Base-by-base conservation (phyloP, 2,113 vertebrate species). In the Marmota monax region DNA sequence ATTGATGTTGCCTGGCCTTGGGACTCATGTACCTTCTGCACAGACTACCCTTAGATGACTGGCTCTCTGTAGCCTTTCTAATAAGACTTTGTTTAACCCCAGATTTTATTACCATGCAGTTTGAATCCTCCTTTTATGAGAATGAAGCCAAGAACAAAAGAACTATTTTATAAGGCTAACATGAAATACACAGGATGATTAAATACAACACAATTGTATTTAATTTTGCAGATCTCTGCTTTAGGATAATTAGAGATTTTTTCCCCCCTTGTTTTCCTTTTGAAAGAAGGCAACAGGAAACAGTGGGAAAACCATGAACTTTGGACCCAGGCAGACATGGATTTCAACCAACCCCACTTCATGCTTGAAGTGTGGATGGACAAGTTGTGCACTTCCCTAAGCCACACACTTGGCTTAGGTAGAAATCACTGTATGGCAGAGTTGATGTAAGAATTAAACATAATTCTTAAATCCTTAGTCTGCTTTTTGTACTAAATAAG, bases 121-220 rank as follows among this genome's bases (percentile, higher is more conserved):
- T 48, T 85, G 39, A 92, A 73, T 89, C 92, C 61, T 45, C 22
- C 45, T 87, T 85, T 78, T 53, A 53, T 77, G 23, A 92, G 12
- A 90, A 58, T 63, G 34, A 90, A 92, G 13, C 56, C 74, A 82
- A 77, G 37, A 84, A 86, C 39, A 58, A 84, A 91, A 65, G 11
- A 74, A 2, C 34, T 74, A 37, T 13, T 92, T 72, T 72, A 61
- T 27, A 32, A 5, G 77, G 29, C 25, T 82, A 45, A n/a, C 78
- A 69, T 63, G 85, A 88, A 91, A 74, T 56, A 56, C n/a, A 90
- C 48, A 58, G 74, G 73, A 70, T 91, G 89, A 93, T 42, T 39
- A 90, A 92, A 93, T 63, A 65, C 2, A 65, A 25, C n/a, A 78
- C 10, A 80, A 45, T 86, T 51, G 3, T 39, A 39, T 39, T 39